Percentiles rank a stretch among this genome's conserved stretches.
These are phyloP conservation scores for Fulica atra DNA, from an alignment of 2,113 vertebrate species.

Conservation along the genomic window DNA sequence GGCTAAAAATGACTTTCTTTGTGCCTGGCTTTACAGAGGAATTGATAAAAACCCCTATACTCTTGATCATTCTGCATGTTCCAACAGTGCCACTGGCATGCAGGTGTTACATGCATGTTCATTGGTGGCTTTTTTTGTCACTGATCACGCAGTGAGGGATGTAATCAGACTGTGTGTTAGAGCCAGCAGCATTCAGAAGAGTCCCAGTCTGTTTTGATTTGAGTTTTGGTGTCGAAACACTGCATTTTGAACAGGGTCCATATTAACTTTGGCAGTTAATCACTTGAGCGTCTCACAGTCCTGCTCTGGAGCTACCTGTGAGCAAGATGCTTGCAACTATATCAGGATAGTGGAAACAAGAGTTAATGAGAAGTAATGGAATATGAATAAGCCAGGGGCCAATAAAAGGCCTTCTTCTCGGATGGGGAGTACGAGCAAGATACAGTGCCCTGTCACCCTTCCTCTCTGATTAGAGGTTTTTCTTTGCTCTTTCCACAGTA, in stretches of 20 bases:
- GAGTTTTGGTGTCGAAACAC: neutral
- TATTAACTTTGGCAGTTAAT: neutral
- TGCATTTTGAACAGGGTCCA: neutral
- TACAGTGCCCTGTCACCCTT: neutral
- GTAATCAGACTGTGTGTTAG: neutral
- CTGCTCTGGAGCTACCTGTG: neutral
- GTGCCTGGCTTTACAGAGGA: neutral
- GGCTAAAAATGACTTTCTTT: neutral
- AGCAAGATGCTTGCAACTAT: neutral
- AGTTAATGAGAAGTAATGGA: neutral
- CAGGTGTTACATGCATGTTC: neutral
- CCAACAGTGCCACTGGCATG: neutral
- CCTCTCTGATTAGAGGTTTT: neutral
- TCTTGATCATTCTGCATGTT: neutral
- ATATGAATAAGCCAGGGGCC: neutral
- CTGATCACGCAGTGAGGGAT: neutral
- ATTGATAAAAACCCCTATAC: neutral
- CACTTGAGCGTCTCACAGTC: neutral
- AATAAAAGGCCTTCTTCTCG: neutral
- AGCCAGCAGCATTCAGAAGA: neutral
- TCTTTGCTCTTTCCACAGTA: neutral
- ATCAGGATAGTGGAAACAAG: neutral
- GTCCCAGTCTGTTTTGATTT: neutral
- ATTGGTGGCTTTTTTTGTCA: neutral
- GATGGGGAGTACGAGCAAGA: neutral